Percentiles rank a stretch among this genome's conserved stretches.
These are phyloP conservation scores for Pantherophis alleghaniensis DNA, from an alignment of 2,797 vertebrate genomes.

Conservation along the genomic window DNA sequence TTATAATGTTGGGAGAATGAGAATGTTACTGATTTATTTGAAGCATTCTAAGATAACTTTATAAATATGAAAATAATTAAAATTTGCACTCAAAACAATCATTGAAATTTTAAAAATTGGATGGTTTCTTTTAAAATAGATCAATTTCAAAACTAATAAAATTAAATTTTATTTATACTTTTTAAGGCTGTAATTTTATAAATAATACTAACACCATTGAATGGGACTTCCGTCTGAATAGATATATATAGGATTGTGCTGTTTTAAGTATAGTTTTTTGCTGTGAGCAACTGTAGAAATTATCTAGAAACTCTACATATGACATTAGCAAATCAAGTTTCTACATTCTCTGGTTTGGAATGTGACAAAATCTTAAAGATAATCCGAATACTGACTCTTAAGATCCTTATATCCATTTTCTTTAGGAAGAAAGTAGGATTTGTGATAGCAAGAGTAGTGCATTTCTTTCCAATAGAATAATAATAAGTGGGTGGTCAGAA, in stretches of 20 bases:
- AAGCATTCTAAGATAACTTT: neutral
- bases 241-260: neutral
- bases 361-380: constrained; percentile 29
- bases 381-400: constrained; percentile 38
- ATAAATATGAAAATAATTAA: neutral
- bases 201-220: neutral
- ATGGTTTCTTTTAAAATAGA: neutral
- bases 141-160: constrained; percentile 44
- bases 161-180: constrained; percentile 42
- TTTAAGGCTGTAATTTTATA: constrained; percentile 9
- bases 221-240: neutral
- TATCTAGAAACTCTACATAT: constrained; percentile 46
- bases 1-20: neutral
- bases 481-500: constrained; percentile 45
- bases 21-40: neutral
- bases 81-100: neutral
- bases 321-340: constrained; percentile 31
- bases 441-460: constrained; percentile 34
- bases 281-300: constrained; percentile 44
- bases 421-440: constrained; percentile 48
- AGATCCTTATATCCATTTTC: constrained; percentile 28
- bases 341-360: constrained; percentile 26
- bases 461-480: constrained; percentile 37
- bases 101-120: neutral
- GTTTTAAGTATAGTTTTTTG: constrained; percentile 40